Evolutionary conservation across 1,140 invertebrate species (phyloP).

Genomic region (Aphaenogaster rudis): DNA sequence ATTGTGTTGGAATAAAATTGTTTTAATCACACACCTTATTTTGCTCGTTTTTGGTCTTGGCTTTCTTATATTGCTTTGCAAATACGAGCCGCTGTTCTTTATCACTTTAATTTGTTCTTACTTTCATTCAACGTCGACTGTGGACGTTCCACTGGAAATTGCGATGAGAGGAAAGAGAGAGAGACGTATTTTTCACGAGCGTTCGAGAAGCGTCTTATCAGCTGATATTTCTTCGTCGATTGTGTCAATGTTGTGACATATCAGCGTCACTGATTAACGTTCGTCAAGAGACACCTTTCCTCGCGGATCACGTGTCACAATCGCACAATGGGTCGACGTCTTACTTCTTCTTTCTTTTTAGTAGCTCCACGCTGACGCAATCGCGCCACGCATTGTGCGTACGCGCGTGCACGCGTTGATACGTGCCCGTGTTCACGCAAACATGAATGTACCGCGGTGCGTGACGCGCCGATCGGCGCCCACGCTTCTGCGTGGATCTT

Average conservation of each 20-base stretch:
- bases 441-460: not conserved
- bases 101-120: not conserved
- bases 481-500: constrained; percentile 7
- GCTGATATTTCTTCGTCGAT: constrained; percentile 15
- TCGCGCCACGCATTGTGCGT: constrained; percentile 10
- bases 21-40: no score
- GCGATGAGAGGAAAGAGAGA: not conserved
- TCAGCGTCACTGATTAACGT: constrained; percentile 17
- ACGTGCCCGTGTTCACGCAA: constrained; percentile 12
- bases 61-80: no score
- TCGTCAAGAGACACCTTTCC: not conserved
- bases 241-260: constrained; percentile 15
- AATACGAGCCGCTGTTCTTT: no score
- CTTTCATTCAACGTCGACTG: not conserved
- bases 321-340: constrained; percentile 7
- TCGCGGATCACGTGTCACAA: constrained; percentile 15
- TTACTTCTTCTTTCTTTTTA: not conserved
- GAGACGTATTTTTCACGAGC: not conserved
- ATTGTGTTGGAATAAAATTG: no score
- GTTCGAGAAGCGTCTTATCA: not conserved
- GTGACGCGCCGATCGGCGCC: not conserved
- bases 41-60: no score
- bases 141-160: not conserved
- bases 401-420: not conserved
- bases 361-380: constrained; percentile 47